These are phyloP conservation scores for Phenganax subtilis DNA, from an alignment of 92 coral and sea anemone genomes.

Conservation along the genomic window DNA sequence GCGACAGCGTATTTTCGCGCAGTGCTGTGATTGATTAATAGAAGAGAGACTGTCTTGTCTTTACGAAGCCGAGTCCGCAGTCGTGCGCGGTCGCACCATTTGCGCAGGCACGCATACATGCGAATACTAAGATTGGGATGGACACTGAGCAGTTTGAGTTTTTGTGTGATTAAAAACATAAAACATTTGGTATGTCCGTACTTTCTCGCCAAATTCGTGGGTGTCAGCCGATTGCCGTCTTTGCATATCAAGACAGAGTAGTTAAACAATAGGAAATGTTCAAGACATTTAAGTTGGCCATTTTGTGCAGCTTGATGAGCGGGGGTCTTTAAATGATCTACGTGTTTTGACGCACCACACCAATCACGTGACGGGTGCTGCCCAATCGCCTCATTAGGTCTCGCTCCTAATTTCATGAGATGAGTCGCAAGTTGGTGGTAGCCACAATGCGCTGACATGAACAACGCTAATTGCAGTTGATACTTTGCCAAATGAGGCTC, in stretches of 20 bases:
- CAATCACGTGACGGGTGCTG: constrained; percentile 92
- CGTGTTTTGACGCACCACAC: constrained; percentile 71
- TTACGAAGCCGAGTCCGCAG: constrained; percentile 76
- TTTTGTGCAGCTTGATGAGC: constrained; percentile 89
- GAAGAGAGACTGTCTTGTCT: constrained; percentile 69
- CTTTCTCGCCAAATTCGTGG: constrained; percentile 83
- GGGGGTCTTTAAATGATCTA: constrained; percentile 75
- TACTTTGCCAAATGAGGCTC: constrained; percentile 77
- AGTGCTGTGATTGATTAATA: constrained; percentile 74
- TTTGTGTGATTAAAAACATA: constrained; percentile 83
- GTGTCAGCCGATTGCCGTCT: constrained; percentile 81
- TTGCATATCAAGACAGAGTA: constrained; percentile 78
- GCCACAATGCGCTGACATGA: constrained; percentile 87
- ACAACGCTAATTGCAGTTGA: constrained; percentile 76
- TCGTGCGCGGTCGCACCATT: constrained; percentile 90
- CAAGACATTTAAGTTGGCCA: constrained; percentile 67
- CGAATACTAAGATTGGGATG: constrained; percentile 62
- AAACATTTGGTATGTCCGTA: constrained; percentile 81
- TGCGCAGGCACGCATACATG: constrained; percentile 79
- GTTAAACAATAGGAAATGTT: constrained; percentile 77
- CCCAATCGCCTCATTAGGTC: constrained; percentile 86
- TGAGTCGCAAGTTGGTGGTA: constrained; percentile 84
- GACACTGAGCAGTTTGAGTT: constrained; percentile 81
- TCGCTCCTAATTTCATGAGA: constrained; percentile 79
- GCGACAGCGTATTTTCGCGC: constrained; percentile 64